These are phyloP conservation scores for Ceyx margarethae DNA, from an alignment of 2,113 vertebrate species.

Conservation along the genomic window DNA sequence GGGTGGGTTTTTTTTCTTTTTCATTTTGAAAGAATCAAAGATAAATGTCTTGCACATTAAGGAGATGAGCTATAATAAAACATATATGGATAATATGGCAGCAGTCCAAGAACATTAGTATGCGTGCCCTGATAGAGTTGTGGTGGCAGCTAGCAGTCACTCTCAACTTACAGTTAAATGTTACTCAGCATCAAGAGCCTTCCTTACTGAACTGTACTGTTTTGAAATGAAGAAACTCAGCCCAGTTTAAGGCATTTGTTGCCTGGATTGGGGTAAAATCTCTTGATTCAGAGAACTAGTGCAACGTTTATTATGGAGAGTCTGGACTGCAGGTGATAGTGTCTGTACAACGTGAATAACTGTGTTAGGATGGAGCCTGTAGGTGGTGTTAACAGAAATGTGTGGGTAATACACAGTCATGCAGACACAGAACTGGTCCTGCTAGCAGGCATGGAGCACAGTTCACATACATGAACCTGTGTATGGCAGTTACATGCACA, in stretches of 20 bases:
- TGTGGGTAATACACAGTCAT: accelerated
- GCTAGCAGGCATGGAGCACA: background rate
- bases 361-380: background rate
- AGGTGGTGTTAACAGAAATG: accelerated
- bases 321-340: background rate
- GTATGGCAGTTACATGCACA: accelerated
- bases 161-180: background rate
- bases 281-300: background rate
- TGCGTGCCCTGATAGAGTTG: background rate
- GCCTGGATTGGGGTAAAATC: background rate
- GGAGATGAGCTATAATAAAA: slow-evolving; percentile 52
- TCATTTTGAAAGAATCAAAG: slow-evolving; percentile 48
- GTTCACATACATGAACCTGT: background rate
- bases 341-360: accelerated
- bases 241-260: background rate
- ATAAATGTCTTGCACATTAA: slow-evolving; percentile 49
- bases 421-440: background rate
- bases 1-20: background rate
- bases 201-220: background rate
- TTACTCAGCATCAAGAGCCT: background rate
- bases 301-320: accelerated
- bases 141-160: slow-evolving; percentile 38
- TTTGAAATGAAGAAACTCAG: background rate
- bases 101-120: slow-evolving; percentile 41
- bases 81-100: slow-evolving; percentile 47